phyloP scores from a whole-genome alignment of 2,797 vertebrate species.

The Holocentrus rufus region DNA sequence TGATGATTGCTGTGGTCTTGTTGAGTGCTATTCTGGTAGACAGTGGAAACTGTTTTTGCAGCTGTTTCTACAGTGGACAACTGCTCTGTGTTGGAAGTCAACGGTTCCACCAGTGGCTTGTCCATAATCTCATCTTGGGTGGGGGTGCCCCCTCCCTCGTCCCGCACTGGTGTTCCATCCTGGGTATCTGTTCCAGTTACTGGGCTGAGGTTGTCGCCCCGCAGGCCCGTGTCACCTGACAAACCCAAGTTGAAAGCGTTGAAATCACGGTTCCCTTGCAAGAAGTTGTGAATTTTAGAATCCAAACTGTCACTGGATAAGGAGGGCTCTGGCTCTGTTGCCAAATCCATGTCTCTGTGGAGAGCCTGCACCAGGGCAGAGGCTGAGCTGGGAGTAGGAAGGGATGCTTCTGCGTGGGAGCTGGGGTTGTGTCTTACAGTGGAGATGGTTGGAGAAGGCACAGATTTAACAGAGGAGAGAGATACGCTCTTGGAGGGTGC shows the following conservation, averaged over 20 bases:
- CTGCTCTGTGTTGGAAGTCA: conserved; percentile 33
- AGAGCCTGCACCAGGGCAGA: conserved; percentile 78
- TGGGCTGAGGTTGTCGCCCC: conserved; percentile 69
- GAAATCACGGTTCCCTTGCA: conserved; percentile 91
- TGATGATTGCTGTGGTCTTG: conserved; percentile 40
- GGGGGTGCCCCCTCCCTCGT: conserved; percentile 93
- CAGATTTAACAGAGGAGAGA: conserved; percentile 43
- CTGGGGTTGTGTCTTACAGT: conserved; percentile 70
- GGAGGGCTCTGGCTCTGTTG: conserved; percentile 51
- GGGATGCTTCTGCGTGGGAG: conserved; percentile 13
- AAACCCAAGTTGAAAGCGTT: conserved; percentile 88
- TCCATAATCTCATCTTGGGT: conserved; percentile 99
- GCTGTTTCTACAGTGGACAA: conserved; percentile 22
- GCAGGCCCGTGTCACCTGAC: conserved; percentile 67
- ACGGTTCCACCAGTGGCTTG: conserved; percentile 79
- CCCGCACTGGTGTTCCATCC: conserved; percentile 92
- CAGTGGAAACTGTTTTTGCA: neutral
- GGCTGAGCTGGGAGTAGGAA: conserved; percentile 68
- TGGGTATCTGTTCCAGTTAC: conserved; percentile 84
- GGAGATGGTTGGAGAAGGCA: conserved; percentile 49
- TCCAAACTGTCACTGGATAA: conserved; percentile 83
- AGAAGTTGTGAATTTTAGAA: conserved; percentile 95
- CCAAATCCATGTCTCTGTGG: conserved; percentile 67
- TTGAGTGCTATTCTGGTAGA: conserved; percentile 72
- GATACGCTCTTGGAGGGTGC: conserved; percentile 57